Base-by-base conservation (phyloP, 2,113 vertebrate species). In the Cervus canadensis region DNA sequence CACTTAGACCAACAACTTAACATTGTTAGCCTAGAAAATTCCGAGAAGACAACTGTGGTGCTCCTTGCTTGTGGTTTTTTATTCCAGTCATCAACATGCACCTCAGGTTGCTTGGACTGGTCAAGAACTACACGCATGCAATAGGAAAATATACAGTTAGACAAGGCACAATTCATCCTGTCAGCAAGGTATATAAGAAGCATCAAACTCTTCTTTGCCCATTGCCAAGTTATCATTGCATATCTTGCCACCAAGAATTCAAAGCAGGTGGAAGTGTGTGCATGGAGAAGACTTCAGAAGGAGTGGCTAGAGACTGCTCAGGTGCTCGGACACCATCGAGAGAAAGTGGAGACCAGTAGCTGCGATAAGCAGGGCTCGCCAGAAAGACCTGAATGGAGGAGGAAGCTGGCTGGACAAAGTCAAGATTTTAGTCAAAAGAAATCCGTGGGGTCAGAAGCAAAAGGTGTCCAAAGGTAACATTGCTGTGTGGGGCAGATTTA, bases 401-500 rank as follows among this genome's bases (percentile, higher is more conserved):
- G 23, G 74, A 76, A 76, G 25, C 8, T 7, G 74, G 13, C 12
- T 45, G 23, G 28, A 28, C 71, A 76, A 45, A 76, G 11, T 2
- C 74, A 45, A 45, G 6, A 45, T 26, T 76, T 45, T 76, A 28
- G 40, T 76, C 13, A 7, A 45, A 76, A 45, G 40, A 76, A 76
- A 45, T 76, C 74, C 3, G 0, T 45, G 13, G 12, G 74, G 6
- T 25, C 74, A 76, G 36, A 76, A 76, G 74, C 40, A 76, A 76
- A 76, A 98, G 99, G 96, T 4, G 30, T 60, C 98, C 99, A 33
- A 98, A 98, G 97, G 91, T 99, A 84, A 99, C 99, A 98, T 81
- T 99, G 93, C 99, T 99, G 16, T 99, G 99, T 52, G 99, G 99
- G 11, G 99, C 99, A 0, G 99, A 99, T 33, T 96, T 99, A 2